phyloP scores from a whole-genome alignment of 2,113 vertebrate genomes.

The Anthoscopus minutus region DNA sequence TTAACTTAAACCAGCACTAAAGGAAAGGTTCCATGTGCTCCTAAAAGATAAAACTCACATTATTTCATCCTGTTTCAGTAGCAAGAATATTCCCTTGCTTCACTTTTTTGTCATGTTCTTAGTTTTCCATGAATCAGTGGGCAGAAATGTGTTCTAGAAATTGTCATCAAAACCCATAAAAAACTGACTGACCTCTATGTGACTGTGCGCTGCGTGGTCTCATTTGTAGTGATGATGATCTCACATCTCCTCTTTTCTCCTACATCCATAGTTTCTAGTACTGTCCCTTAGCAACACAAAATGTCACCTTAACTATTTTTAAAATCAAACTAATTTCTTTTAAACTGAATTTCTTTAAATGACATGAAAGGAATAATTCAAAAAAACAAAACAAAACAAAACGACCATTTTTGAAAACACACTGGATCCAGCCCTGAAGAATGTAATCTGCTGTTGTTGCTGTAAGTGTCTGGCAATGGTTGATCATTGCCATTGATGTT shows the following conservation, averaged over 20 bases:
- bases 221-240: background rate
- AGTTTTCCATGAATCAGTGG: constrained; percentile 12
- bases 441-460: background rate
- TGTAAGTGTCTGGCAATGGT: background rate
- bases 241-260: background rate
- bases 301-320: background rate
- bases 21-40: background rate
- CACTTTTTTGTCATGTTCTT: background rate
- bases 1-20: background rate
- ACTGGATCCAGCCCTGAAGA: background rate
- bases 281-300: background rate
- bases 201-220: background rate
- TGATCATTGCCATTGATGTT: background rate
- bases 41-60: background rate
- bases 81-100: background rate
- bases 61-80: background rate
- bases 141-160: background rate
- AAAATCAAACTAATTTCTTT: background rate
- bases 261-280: background rate
- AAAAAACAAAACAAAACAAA: background rate
- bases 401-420: background rate
- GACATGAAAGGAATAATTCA: background rate
- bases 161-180: background rate
- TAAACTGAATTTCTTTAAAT: background rate
- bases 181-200: background rate